phyloP scores from a whole-genome alignment of 2,113 vertebrate species.

The Mormyrus iriodes region DNA sequence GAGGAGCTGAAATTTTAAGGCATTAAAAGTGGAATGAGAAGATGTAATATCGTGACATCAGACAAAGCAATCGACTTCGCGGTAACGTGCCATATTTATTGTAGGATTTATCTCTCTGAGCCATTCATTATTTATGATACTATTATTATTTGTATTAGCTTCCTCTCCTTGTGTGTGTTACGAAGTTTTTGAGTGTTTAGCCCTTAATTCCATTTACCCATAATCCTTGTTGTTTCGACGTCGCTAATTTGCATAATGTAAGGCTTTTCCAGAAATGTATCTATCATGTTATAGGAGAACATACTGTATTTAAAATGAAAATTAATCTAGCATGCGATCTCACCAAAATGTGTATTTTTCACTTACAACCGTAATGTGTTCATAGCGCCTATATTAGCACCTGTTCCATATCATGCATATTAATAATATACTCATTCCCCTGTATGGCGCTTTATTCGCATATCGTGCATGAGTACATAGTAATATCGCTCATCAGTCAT shows the following conservation, averaged over 20 bases:
- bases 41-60: not conserved
- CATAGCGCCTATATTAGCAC: not conserved
- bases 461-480: not conserved
- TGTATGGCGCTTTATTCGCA: not conserved
- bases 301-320: not conserved
- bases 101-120: not conserved
- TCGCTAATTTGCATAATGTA: no score
- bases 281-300: no score
- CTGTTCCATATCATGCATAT: not conserved
- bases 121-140: not conserved
- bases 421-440: not conserved
- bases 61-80: not conserved
- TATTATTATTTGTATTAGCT: not conserved
- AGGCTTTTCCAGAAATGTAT: no score
- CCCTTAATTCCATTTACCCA: not conserved
- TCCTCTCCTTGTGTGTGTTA: not conserved
- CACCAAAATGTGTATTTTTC: not conserved
- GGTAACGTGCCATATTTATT: not conserved
- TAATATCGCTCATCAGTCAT: not conserved
- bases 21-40: not conserved
- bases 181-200: not conserved
- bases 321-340: not conserved
- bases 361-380: not conserved
- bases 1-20: no score
- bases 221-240: no score